Percentiles rank a stretch among this genome's conserved stretches.
Conservation (phyloP, 2,113 vertebrate species). For the Anarrhichthys ocellatus region DNA sequence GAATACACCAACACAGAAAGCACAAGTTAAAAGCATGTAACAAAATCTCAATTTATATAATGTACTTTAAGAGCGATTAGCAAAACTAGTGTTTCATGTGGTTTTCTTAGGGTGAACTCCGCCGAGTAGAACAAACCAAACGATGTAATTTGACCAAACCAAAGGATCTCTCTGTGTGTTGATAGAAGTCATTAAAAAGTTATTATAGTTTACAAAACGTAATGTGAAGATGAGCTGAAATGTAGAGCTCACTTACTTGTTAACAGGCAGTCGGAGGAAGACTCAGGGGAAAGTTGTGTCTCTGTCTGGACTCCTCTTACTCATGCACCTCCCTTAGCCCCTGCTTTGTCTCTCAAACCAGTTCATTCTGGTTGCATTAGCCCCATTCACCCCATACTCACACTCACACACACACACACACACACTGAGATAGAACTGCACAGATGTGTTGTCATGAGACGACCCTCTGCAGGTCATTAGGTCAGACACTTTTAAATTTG, state of each 20-base stretch:
- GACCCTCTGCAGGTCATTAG: neutral
- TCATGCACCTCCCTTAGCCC: slow-evolving; percentile 28
- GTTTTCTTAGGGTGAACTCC: neutral
- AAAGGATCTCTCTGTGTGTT: neutral
- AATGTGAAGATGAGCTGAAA: neutral
- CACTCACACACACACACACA: slow-evolving; percentile 16
- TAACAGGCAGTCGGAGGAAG: neutral
- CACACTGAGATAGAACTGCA: slow-evolving; percentile 6
- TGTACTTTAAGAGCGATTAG: neutral
- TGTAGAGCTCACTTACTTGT: slow-evolving; percentile 34
- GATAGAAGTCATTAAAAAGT: neutral
- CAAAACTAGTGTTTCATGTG: too few species aligned
- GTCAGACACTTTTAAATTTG: neutral
- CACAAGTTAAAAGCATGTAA: neutral
- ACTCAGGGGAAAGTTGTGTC: slow-evolving; percentile 19
- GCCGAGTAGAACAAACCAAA: neutral
- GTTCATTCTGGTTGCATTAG: slow-evolving; percentile 63
- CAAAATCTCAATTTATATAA: neutral
- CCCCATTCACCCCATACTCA: slow-evolving; percentile 37
- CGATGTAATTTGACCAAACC: neutral
- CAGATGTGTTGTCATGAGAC: neutral
- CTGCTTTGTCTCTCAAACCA: slow-evolving; percentile 61
- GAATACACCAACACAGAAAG: neutral
- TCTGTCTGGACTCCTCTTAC: slow-evolving; percentile 17
- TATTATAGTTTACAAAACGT: neutral